Conservation (phyloP, 2,113 vertebrate genomes). For the Alectura lathami region DNA sequence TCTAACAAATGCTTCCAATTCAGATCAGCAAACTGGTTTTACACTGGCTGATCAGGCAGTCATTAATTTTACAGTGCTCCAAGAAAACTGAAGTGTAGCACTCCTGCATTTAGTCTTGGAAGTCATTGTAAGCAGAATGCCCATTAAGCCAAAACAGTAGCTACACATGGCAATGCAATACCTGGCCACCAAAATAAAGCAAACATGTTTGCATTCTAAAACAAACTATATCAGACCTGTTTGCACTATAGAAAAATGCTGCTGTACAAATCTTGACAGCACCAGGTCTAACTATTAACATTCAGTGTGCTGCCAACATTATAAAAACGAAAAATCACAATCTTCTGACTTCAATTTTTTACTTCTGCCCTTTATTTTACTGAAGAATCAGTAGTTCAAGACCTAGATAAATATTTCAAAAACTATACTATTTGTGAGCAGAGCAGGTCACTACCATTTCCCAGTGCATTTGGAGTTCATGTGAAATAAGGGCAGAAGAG, state of each 20-base stretch:
- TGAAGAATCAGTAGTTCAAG: slow-evolving; percentile 68
- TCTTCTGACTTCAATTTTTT: slow-evolving; percentile 60
- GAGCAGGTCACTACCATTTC: slow-evolving; percentile 62
- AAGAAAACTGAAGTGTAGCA: neutral
- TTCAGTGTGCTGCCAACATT: slow-evolving; percentile 31
- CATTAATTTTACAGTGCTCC: neutral
- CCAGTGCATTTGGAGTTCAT: slow-evolving; percentile 70
- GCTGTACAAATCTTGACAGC: slow-evolving; percentile 30
- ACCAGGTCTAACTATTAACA: slow-evolving; percentile 55
- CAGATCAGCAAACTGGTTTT: slow-evolving; percentile 25
- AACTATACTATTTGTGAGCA: slow-evolving; percentile 62
- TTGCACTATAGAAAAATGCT: slow-evolving; percentile 21
- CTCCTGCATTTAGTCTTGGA: neutral
- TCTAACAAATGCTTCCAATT: slow-evolving; percentile 27
- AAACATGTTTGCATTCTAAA: slow-evolving; percentile 19
- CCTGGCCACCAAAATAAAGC: neutral
- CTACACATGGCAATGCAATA: neutral
- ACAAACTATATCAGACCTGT: neutral
- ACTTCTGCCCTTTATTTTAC: slow-evolving; percentile 69
- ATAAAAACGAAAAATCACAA: slow-evolving; percentile 60
- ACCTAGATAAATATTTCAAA: slow-evolving; percentile 77
- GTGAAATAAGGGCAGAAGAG: slow-evolving; percentile 71
- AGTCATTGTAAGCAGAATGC: neutral
- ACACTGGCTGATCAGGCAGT: neutral
- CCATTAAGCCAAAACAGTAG: neutral